Base-by-base conservation (phyloP, 2,113 vertebrate genomes). In the Amazona vittata region DNA sequence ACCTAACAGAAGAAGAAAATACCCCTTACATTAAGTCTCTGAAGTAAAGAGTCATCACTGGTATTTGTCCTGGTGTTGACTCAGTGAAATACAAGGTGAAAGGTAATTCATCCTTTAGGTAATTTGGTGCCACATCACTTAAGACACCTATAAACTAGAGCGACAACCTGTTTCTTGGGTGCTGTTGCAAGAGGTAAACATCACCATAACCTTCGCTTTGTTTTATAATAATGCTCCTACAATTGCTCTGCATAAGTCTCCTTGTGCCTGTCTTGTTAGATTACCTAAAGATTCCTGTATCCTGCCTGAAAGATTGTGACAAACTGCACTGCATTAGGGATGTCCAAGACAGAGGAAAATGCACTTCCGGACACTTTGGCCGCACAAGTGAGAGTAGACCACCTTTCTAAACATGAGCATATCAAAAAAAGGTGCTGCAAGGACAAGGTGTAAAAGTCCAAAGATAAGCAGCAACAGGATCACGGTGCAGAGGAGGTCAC, bases 1-100 rank as follows among this genome's bases (percentile, higher is more conserved):
- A 41, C 16, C 3, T 4, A 53, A 35, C 16, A 86, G 68, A n/a
- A 69, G 41, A 69, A 73, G 24, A 82, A 89, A 84, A 85, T 44
- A 12, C 14, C 18, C 13, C 11, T 50, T 69, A 24, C 46, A 83
- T 92, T 21, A 82, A 60, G 21, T 41, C 29, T 87, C 65, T 46
- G 35, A 83, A 62, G 68, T 69, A 93, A 86, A 79, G 25, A 86
- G 29, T 69, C 39, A 41, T 80, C 9, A 3, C 57, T 79, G 69
- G 24, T n/a, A 44, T 60, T 82, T 85, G 57, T 37, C 41, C 59
- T 83, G 52, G 10, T 60, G 47, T 25, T 39, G 5, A 75, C 65
- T 64, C 53, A 80, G 57, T n/a, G 37, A 93, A 91, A 94, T 50
- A 77, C 15, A 73, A 63, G 63, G 39, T 83, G 93, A 91, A 95